phyloP scores from a whole-genome alignment of 1,140 invertebrate genomes.

The Andrena cerasifolii region DNA sequence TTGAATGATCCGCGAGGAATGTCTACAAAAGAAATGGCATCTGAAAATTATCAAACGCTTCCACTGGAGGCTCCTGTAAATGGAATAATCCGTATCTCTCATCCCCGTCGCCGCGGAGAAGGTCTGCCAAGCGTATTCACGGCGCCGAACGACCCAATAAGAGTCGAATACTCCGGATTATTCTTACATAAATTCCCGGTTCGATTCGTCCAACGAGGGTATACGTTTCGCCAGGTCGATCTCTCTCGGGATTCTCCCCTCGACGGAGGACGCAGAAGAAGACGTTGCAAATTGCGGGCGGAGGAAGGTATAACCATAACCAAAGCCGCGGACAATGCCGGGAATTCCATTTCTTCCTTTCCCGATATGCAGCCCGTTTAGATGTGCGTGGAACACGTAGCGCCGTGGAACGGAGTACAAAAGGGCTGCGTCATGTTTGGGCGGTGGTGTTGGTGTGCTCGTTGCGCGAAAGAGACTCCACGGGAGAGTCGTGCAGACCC shows the following conservation, averaged over 20 bases:
- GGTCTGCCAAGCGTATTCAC: not conserved
- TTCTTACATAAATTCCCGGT: not conserved
- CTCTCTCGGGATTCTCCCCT: not conserved
- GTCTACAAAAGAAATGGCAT: not conserved
- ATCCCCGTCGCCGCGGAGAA: not conserved
- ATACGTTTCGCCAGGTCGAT: not conserved
- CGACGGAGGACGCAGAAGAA: conserved; percentile 1
- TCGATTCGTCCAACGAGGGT: not conserved
- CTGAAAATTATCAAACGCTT: not conserved
- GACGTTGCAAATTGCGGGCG: conserved; percentile 39
- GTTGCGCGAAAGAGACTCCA: conserved; percentile 40
- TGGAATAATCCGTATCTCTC: not conserved
- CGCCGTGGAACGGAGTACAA: conserved; percentile 39
- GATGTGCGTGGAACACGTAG: conserved; percentile 24
- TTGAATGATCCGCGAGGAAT: not conserved
- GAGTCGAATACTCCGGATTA: not conserved
- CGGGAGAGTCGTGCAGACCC: conserved; percentile 68
- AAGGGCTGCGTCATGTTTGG: conserved; percentile 51
- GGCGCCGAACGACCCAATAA: not conserved
- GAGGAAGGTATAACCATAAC: conserved; percentile 28
- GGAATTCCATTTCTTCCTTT: conserved; percentile 45
- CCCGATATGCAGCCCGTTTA: conserved; percentile 39
- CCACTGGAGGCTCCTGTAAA: not conserved
- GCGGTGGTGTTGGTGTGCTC: conserved; percentile 22
- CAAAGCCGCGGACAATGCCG: conserved; percentile 47